phyloP scores from a whole-genome alignment of 2,797 vertebrate genomes.

The Mallotus villosus region DNA sequence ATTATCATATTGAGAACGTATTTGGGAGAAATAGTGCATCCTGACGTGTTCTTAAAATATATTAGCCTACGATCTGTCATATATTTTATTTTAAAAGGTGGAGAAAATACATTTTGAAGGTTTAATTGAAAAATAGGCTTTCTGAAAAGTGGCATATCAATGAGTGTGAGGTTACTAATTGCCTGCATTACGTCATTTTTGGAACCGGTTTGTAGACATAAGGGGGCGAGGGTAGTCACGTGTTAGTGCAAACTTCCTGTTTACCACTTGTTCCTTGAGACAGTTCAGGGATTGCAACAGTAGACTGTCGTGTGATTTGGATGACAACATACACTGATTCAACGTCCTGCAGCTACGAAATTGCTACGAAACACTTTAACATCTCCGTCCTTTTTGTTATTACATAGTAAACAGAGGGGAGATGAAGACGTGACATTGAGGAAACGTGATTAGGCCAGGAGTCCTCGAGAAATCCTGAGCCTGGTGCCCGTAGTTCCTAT shows the following conservation, averaged over 20 bases:
- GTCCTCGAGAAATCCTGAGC: conserved; percentile 65
- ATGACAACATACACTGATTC: background rate
- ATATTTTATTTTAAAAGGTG: too few relatives aligned
- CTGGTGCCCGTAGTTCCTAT: conserved; percentile 18
- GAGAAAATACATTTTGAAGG: too few relatives aligned
- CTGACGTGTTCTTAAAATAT: too few relatives aligned
- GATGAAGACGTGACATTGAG: conserved; percentile 59
- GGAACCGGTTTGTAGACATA: conserved; percentile 31
- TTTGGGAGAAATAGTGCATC: too few relatives aligned
- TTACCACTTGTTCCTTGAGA: conserved; percentile 64
- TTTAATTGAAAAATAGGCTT: too few relatives aligned
- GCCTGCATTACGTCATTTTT: conserved; percentile 30
- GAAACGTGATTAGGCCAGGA: conserved; percentile 62
- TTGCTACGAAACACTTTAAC: background rate
- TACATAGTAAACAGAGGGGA: background rate
- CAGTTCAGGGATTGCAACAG: conserved; percentile 50
- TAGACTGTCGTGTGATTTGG: background rate
- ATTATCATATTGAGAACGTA: too few relatives aligned
- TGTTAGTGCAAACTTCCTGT: conserved; percentile 73
- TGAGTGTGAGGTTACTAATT: conserved; percentile 1
- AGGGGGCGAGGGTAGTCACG: conserved; percentile 57
- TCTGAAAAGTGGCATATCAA: too few relatives aligned
- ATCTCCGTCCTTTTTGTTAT: background rate
- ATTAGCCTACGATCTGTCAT: too few relatives aligned
- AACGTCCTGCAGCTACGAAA: background rate